Evolutionary conservation across 2,888 invertebrate species (phyloP).

Genomic region (Zaprionus obscuricornis): DNA sequence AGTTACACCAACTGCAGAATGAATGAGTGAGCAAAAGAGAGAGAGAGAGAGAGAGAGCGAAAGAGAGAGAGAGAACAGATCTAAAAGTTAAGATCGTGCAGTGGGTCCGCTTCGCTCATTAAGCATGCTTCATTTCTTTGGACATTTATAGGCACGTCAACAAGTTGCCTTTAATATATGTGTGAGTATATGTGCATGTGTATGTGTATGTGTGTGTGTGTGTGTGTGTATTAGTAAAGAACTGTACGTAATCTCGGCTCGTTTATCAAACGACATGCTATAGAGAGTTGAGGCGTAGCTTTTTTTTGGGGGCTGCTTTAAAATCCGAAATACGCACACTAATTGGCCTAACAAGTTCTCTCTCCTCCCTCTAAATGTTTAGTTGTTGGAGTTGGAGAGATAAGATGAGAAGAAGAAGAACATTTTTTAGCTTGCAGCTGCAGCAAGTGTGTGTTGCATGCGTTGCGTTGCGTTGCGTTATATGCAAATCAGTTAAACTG

Average conservation of each 20-base stretch:
- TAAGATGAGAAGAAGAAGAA: no score
- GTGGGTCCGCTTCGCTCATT: slow-evolving; percentile 54
- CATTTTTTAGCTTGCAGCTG: slow-evolving; percentile 27
- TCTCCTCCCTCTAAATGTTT: no score
- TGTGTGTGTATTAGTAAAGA: slow-evolving; percentile 4
- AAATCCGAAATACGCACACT: slow-evolving; percentile 61
- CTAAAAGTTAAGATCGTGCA: slow-evolving; percentile 38
- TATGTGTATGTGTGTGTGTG: slow-evolving; percentile 8
- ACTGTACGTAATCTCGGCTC: slow-evolving; percentile 57
- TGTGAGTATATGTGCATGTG: slow-evolving; percentile 8
- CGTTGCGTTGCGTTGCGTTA: slow-evolving; percentile 3
- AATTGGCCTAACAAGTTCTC: slow-evolving; percentile 64
- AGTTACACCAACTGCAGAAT: no score
- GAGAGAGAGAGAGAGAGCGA: slow-evolving; percentile 9
- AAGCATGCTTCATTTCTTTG: slow-evolving; percentile 70
- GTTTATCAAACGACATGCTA: slow-evolving; percentile 55
- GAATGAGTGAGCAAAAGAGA: no score
- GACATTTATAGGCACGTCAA: slow-evolving; percentile 69
- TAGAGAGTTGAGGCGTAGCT: slow-evolving; percentile 20
- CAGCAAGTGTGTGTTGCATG: no score
- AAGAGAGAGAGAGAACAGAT: slow-evolving; percentile 15
- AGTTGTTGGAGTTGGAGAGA: no score
- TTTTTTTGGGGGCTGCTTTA: slow-evolving; percentile 14
- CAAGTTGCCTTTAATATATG: slow-evolving; percentile 40
- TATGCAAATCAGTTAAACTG: slow-evolving; percentile 57